Evolutionary conservation across 2,888 invertebrate species (phyloP).

Genomic region (Chorisops tibialis): DNA sequence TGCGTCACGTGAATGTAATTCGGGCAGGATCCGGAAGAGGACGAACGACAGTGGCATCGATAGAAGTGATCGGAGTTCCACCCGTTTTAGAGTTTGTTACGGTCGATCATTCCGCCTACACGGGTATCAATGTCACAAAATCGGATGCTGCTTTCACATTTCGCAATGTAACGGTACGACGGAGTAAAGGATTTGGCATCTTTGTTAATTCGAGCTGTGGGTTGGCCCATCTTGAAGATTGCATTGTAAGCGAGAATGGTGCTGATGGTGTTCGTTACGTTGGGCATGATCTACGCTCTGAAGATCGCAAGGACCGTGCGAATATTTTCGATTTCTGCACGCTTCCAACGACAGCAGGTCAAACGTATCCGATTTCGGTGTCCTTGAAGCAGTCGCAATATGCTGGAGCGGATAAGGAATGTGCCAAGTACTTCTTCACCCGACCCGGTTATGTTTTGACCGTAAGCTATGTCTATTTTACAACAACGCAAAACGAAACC

Average conservation of each 20-base stretch:
- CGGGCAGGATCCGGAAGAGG: constrained; percentile 81
- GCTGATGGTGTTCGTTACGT: constrained; percentile 88
- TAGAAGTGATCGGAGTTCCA: constrained; percentile 85
- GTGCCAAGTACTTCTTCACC: constrained; percentile 77
- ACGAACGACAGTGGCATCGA: constrained; percentile 75
- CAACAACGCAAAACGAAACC: constrained; percentile 71
- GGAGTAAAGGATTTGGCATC: constrained; percentile 84
- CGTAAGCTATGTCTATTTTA: constrained; percentile 77
- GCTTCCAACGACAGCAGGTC: constrained; percentile 75
- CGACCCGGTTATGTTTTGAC: constrained; percentile 77
- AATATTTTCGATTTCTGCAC: constrained; percentile 83
- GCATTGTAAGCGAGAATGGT: constrained; percentile 77
- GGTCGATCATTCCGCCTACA: constrained; percentile 84
- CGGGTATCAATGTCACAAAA: constrained; percentile 85
- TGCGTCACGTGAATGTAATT: constrained; percentile 76
- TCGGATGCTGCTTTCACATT: constrained; percentile 78
- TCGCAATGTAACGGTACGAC: constrained; percentile 75
- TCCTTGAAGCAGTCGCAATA: constrained; percentile 77
- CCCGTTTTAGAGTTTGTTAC: constrained; percentile 82
- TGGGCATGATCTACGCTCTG: constrained; percentile 73
- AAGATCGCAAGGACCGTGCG: constrained; percentile 69
- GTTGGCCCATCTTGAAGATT: constrained; percentile 71
- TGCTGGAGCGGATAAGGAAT: constrained; percentile 66
- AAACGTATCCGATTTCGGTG: constrained; percentile 82
- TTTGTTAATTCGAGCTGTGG: constrained; percentile 88